Conservation (phyloP, 2,888 invertebrate species). For the Erannis defoliaria region DNA sequence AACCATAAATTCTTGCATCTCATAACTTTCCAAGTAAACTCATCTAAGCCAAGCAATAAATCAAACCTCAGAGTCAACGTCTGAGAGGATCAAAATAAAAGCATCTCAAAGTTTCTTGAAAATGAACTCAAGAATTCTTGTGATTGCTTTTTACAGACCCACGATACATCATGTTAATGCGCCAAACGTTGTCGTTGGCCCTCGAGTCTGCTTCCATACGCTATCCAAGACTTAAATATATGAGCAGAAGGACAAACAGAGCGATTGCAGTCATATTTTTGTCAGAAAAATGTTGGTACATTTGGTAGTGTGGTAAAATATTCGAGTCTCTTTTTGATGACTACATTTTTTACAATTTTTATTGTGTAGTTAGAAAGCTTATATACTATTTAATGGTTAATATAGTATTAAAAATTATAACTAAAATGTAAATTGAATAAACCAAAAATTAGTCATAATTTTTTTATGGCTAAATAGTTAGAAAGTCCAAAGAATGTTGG, state of each 20-base stretch:
- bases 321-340: too few species aligned
- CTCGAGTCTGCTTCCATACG: too few species aligned
- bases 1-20: not conserved
- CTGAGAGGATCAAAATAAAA: conserved; percentile 7
- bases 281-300: not conserved
- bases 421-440: too few species aligned
- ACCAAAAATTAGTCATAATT: too few species aligned
- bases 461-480: too few species aligned
- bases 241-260: not conserved
- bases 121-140: conserved; percentile 13
- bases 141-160: not conserved
- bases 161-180: not conserved
- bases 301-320: too few species aligned
- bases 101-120: conserved; percentile 1
- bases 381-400: too few species aligned
- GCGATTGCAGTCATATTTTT: not conserved
- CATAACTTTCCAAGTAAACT: not conserved
- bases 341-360: too few species aligned
- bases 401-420: too few species aligned
- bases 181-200: too few species aligned
- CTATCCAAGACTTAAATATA: not conserved
- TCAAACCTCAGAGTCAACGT: conserved; percentile 4
- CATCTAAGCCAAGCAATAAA: not conserved
- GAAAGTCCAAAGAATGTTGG: too few species aligned
- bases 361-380: too few species aligned